These are phyloP conservation scores for Danio tinwini DNA, from an alignment of 2,797 vertebrate genomes.

Conservation along the genomic window DNA sequence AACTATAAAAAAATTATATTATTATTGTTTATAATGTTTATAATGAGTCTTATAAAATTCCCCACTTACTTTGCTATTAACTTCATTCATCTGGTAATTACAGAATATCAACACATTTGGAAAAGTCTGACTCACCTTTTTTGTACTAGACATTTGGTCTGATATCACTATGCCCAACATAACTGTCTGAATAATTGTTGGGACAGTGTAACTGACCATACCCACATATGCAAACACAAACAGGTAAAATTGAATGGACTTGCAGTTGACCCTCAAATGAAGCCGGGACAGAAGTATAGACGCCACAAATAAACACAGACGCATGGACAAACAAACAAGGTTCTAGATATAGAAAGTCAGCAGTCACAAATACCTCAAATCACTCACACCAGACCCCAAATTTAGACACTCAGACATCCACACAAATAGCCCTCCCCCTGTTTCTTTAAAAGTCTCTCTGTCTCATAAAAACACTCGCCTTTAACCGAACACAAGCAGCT, in stretches of 20 bases:
- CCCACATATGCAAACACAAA: constrained; percentile 3
- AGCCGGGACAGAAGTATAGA: constrained; percentile 19
- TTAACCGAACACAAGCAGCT: constrained; percentile 7
- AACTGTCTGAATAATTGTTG: background rate
- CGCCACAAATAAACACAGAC: constrained; percentile 37
- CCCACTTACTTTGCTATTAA: too few species aligned
- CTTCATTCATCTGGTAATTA: too few species aligned
- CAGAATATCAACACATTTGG: background rate
- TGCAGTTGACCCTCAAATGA: background rate
- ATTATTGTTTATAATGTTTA: too few species aligned
- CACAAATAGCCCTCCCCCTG: constrained; percentile 22
- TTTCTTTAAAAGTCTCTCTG: constrained; percentile 1
- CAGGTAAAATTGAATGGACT: background rate
- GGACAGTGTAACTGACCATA: background rate
- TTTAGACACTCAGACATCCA: constrained; percentile 38
- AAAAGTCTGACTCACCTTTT: background rate
- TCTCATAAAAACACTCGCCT: constrained; percentile 40
- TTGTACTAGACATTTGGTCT: background rate
- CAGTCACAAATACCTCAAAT: constrained; percentile 41
- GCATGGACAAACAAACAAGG: constrained; percentile 46
- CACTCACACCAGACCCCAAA: constrained; percentile 30
- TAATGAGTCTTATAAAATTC: too few species aligned
- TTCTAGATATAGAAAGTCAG: background rate
- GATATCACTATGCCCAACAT: background rate
- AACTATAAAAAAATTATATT: too few species aligned